Percentiles rank a stretch among this genome's conserved stretches.
Conservation (phyloP, 1,140 invertebrate genomes). For the Melanaphis sacchari region DNA sequence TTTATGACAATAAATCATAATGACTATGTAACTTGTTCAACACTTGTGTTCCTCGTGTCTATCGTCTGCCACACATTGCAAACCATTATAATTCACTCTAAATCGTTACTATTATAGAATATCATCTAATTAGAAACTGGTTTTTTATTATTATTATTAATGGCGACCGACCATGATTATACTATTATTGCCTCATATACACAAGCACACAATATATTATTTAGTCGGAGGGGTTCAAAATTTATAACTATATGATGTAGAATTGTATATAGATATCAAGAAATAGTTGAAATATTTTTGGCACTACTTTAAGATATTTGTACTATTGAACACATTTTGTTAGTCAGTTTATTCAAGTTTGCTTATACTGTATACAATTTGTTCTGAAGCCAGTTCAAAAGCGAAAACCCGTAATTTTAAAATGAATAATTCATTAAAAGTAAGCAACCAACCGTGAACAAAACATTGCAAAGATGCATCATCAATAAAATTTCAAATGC, state of each 20-base stretch:
- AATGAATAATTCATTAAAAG: conserved; percentile 15
- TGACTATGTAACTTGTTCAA: background rate
- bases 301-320: background rate
- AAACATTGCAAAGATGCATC: background rate
- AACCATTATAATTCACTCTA: background rate
- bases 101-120: background rate
- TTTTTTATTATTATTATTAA: conserved; percentile 5
- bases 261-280: background rate
- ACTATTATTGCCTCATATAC: background rate
- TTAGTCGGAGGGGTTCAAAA: background rate
- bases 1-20: conserved; percentile 31
- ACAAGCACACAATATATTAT: background rate
- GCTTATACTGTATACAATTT: background rate
- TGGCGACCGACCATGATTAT: background rate
- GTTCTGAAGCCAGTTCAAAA: background rate
- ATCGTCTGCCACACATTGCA: background rate
- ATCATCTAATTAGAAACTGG: conserved; percentile 25
- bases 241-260: background rate
- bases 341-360: background rate
- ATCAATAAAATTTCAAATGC: conserved; percentile 28
- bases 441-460: background rate
- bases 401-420: background rate
- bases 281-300: background rate
- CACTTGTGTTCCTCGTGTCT: background rate
- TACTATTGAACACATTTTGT: background rate